Percentiles rank a stretch among this genome's conserved stretches.
phyloP scores from a whole-genome alignment of 2,113 vertebrate genomes.

The Protobothrops mucrosquamatus region DNA sequence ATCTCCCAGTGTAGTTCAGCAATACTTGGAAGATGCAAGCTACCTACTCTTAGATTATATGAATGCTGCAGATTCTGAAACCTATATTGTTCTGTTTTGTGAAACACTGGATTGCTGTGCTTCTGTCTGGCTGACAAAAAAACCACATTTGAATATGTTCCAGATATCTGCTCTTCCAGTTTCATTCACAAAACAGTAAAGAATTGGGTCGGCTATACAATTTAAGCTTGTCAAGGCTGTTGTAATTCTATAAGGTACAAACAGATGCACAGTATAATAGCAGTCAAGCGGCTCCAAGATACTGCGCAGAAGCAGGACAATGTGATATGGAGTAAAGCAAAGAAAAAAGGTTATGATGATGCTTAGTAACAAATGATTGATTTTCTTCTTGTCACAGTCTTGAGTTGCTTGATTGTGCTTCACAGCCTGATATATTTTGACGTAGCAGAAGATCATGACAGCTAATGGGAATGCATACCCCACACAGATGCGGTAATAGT shows the following conservation, averaged over 20 bases:
- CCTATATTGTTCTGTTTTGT: not conserved
- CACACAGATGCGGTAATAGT: constrained; percentile 68
- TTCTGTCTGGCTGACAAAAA: not conserved
- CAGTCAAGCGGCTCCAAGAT: constrained; percentile 55
- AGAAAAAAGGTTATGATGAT: constrained; percentile 76
- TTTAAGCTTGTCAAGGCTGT: constrained; percentile 79
- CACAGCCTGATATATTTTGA: constrained; percentile 74
- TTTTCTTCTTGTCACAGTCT: constrained; percentile 72
- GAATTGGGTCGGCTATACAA: constrained; percentile 82
- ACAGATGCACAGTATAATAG: constrained; percentile 17
- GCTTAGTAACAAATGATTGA: constrained; percentile 72
- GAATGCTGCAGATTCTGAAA: constrained; percentile 5
- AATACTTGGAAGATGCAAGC: not conserved
- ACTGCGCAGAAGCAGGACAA: constrained; percentile 74
- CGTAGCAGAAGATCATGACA: constrained; percentile 76
- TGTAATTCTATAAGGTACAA: constrained; percentile 75
- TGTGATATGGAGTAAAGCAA: constrained; percentile 83
- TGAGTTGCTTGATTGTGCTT: constrained; percentile 77
- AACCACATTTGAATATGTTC: constrained; percentile 66
- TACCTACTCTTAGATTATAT: not conserved
- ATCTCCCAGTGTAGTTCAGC: not conserved
- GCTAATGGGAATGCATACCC: constrained; percentile 76
- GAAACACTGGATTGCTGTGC: constrained; percentile 3
- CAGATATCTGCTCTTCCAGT: constrained; percentile 71
- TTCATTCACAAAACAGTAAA: constrained; percentile 87